Evolutionary conservation across 2,113 vertebrate genomes (phyloP).

Genomic region (Cyphomyrus plagiostoma): DNA sequence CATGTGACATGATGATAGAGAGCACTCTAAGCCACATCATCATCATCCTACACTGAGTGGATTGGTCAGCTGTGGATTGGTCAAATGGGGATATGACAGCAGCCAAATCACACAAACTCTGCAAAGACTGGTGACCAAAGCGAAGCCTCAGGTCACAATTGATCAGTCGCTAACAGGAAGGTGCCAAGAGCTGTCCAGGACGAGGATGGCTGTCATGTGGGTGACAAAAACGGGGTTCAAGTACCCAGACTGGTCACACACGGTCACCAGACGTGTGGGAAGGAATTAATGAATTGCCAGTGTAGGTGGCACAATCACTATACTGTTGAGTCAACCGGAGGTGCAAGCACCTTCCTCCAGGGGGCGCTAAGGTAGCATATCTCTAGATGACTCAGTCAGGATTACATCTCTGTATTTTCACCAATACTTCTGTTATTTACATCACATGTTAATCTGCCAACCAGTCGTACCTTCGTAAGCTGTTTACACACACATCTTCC

Average conservation of each 20-base stretch:
- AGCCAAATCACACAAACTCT: not conserved
- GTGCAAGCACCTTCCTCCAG: not conserved
- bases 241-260: not conserved
- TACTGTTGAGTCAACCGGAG: not conserved
- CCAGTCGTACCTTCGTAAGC: not conserved
- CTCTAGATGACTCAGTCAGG: not conserved
- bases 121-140: not conserved
- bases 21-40: not conserved
- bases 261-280: not conserved
- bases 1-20: not conserved
- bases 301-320: not conserved
- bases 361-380: not conserved
- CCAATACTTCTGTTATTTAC: not conserved
- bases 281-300: not conserved
- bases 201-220: not conserved
- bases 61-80: not conserved
- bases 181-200: not conserved
- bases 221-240: not conserved
- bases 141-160: not conserved
- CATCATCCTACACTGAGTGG: not conserved
- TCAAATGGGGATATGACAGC: not conserved
- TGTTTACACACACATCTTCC: not conserved
- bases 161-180: not conserved
- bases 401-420: not conserved
- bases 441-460: not conserved